Conservation (phyloP, 2,888 invertebrate species). For the Busseola fusca region DNA sequence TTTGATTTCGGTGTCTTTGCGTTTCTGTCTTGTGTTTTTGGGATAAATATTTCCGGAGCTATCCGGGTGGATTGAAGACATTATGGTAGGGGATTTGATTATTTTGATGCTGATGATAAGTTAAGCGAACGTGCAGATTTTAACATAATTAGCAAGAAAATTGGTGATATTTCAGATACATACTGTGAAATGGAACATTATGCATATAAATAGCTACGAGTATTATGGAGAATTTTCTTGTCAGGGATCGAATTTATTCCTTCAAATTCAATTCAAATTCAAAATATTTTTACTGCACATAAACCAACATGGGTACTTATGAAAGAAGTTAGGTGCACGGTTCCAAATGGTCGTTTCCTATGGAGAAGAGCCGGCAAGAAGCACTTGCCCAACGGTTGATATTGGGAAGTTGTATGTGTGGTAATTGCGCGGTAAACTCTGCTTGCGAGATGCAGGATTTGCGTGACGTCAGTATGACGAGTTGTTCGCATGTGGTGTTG, state of each 20-base stretch:
- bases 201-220: neutral
- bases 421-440: too few relatives aligned
- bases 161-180: neutral
- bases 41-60: constrained; percentile 27
- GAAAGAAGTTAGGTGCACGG: too few relatives aligned
- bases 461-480: too few relatives aligned
- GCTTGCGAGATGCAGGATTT: too few relatives aligned
- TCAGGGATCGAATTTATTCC: neutral
- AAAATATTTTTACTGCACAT: too few relatives aligned
- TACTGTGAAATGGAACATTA: neutral
- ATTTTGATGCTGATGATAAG: neutral
- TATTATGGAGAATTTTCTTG: neutral
- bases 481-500: too few relatives aligned
- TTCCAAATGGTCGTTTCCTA: too few relatives aligned
- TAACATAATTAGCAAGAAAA: neutral
- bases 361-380: too few relatives aligned
- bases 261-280: too few relatives aligned
- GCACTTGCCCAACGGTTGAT: too few relatives aligned
- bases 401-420: too few relatives aligned
- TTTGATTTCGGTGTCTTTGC: constrained; percentile 43
- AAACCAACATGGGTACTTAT: too few relatives aligned
- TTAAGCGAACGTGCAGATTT: neutral
- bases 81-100: neutral
- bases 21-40: constrained; percentile 32
- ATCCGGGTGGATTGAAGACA: neutral